Evolutionary conservation across 2,797 vertebrate genomes (phyloP).

Genomic region (Leptoclinus maculatus): DNA sequence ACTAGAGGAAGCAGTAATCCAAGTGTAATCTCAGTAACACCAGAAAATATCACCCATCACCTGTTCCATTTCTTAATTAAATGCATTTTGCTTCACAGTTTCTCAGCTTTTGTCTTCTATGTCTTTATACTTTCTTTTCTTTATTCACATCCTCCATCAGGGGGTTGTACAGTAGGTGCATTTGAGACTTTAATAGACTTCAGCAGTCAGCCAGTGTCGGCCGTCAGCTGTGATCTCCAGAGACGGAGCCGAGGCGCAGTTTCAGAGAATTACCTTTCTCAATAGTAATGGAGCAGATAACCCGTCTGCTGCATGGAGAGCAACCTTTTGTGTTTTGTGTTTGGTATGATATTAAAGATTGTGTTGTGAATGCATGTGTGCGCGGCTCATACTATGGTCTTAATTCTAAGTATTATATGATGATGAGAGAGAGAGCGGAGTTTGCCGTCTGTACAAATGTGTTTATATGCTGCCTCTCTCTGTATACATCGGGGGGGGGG

Average conservation of each 20-base stretch:
- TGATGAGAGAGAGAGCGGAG: not conserved
- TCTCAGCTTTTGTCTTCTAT: not conserved
- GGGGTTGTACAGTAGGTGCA: not conserved
- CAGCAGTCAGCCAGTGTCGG: slow-evolving; percentile 16
- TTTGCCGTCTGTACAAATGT: not conserved
- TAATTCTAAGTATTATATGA: too few species aligned
- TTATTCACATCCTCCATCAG: not conserved
- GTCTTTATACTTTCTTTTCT: not conserved
- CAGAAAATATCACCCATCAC: not conserved
- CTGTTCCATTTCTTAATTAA: not conserved
- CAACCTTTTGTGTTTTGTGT: not conserved
- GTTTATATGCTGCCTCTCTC: not conserved
- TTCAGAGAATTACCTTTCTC: slow-evolving; percentile 18
- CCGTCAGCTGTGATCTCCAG: slow-evolving; percentile 33
- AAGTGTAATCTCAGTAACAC: not conserved
- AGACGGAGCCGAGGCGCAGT: not conserved
- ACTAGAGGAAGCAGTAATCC: not conserved
- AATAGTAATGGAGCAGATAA: not conserved
- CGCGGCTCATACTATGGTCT: too few species aligned
- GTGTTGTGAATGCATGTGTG: too few species aligned
- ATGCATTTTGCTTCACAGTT: not conserved
- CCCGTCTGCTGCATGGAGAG: not conserved
- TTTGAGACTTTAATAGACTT: slow-evolving; percentile 31
- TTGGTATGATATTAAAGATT: not conserved
- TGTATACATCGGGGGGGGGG: not conserved